These are phyloP conservation scores for Stratiomys singularior DNA, from an alignment of 2,888 invertebrate genomes.

Conservation along the genomic window DNA sequence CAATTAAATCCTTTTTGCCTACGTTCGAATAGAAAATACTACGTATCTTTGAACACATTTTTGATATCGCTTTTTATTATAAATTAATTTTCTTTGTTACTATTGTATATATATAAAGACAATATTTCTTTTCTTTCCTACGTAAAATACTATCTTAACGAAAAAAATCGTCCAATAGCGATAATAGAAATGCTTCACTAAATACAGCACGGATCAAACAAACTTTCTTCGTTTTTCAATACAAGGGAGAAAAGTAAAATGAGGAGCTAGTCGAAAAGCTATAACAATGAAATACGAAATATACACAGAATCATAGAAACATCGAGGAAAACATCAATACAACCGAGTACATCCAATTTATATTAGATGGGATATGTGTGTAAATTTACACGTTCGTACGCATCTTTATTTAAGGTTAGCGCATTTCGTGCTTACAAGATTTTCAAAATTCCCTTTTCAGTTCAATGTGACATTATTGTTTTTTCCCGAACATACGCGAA, in stretches of 20 bases:
- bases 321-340: conserved; percentile 13
- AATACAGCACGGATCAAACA: not conserved
- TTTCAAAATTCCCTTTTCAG: not conserved
- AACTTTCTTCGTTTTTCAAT: not conserved
- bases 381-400: not conserved
- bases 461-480: not conserved
- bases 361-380: conserved; percentile 39
- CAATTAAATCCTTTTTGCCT: too few species aligned
- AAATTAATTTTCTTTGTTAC: conserved; percentile 35
- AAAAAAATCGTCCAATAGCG: not conserved
- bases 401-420: not conserved
- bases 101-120: conserved; percentile 29
- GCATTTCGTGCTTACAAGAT: not conserved
- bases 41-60: conserved; percentile 26
- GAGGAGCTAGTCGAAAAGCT: not conserved
- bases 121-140: conserved; percentile 22
- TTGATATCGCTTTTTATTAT: conserved; percentile 27
- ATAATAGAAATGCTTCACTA: not conserved
- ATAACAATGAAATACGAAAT: conserved; percentile 13
- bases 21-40: not conserved
- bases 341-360: conserved; percentile 36
- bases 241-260: not conserved
- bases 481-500: not conserved
- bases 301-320: conserved; percentile 8
- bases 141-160: conserved; percentile 6